These are phyloP conservation scores for Condylura cristata DNA, from an alignment of 2,113 vertebrate genomes.

Conservation along the genomic window DNA sequence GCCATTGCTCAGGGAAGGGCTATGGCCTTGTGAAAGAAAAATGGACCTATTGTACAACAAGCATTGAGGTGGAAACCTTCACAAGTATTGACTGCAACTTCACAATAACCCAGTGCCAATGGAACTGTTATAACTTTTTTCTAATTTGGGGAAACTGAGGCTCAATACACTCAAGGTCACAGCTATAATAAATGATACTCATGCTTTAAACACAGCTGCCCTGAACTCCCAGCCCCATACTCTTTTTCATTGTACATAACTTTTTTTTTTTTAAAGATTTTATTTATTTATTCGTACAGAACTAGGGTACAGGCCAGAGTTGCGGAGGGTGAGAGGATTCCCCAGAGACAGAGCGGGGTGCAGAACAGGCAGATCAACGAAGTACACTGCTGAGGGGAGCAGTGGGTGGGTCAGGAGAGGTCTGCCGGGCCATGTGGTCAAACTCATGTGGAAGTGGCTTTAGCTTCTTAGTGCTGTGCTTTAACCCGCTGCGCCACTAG, in stretches of 20 bases:
- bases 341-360: too few relatives aligned
- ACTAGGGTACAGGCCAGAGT: too few relatives aligned
- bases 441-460: too few relatives aligned
- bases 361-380: too few relatives aligned
- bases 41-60: neutral
- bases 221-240: neutral
- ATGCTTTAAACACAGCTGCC: neutral
- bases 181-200: neutral
- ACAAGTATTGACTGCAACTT: neutral
- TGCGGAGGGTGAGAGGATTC: too few relatives aligned
- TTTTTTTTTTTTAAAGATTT: too few relatives aligned
- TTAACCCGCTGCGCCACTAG: too few relatives aligned
- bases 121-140: neutral
- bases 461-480: too few relatives aligned
- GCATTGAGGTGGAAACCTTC: neutral
- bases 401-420: too few relatives aligned
- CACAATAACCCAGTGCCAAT: neutral
- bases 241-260: neutral
- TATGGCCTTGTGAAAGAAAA: neutral
- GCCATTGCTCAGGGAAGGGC: neutral
- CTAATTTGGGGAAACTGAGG: neutral
- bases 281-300: too few relatives aligned
- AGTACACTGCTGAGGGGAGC: too few relatives aligned
- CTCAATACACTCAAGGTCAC: neutral
- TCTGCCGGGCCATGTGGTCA: too few relatives aligned